A percentile compares a stretch with the other conserved stretches of the same genome.
Conservation (phyloP, 2,113 vertebrate species). For the Stegastes partitus region DNA sequence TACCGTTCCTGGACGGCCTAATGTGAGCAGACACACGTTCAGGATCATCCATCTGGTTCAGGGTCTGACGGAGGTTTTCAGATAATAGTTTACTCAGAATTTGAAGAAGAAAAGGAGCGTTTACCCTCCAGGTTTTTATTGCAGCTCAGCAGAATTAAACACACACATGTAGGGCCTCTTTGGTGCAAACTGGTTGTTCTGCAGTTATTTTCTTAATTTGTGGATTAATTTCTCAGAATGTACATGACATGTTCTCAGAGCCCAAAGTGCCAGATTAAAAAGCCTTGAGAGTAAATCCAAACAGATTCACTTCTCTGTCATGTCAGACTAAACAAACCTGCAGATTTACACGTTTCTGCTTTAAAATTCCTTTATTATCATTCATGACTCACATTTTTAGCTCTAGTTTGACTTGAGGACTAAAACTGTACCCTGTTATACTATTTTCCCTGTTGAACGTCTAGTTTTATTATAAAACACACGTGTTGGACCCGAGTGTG, state of each 20-base stretch:
- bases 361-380: too few relatives aligned
- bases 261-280: neutral
- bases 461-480: too few relatives aligned
- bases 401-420: too few relatives aligned
- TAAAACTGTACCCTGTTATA: too few relatives aligned
- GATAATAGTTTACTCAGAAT: slow-evolving; percentile 36
- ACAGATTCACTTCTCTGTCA: neutral
- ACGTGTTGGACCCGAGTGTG: too few relatives aligned
- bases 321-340: neutral
- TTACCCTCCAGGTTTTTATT: neutral
- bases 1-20: neutral
- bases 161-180: neutral
- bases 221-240: neutral
- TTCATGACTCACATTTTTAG: too few relatives aligned
- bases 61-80: slow-evolving; percentile 5
- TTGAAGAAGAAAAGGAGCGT: neutral
- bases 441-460: too few relatives aligned
- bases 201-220: neutral
- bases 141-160: neutral
- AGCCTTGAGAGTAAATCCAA: neutral
- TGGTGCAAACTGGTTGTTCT: neutral
- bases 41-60: slow-evolving; percentile 10
- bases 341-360: neutral
- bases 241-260: neutral
- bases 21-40: neutral